Conservation (phyloP, 2,113 vertebrate species). For the Thamnophis sirtalis region DNA sequence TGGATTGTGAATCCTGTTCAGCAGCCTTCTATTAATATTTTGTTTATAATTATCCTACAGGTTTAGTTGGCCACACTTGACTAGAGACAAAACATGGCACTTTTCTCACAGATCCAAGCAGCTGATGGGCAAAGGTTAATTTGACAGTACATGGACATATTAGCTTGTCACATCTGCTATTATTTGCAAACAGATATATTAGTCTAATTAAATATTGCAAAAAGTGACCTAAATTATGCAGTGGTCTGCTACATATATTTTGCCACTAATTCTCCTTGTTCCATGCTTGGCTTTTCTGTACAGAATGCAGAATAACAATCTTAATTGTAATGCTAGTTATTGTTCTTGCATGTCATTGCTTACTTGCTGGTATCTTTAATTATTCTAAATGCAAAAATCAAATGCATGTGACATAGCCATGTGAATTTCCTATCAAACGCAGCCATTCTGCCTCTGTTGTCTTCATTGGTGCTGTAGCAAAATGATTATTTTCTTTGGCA, state of each 20-base stretch:
- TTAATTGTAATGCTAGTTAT: conserved; percentile 67
- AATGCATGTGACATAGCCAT: conserved; percentile 69
- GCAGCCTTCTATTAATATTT: conserved; percentile 83
- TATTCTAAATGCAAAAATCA: conserved; percentile 69
- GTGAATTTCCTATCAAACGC: conserved; percentile 68
- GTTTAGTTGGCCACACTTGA: conserved; percentile 75
- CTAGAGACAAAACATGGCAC: conserved; percentile 79
- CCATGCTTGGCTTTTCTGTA: conserved; percentile 65
- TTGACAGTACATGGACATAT: conserved; percentile 86
- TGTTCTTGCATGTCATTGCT: conserved; percentile 58
- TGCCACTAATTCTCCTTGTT: conserved; percentile 72
- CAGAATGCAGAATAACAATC: conserved; percentile 72
- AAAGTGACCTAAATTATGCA: conserved; percentile 81
- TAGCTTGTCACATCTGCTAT: conserved; percentile 92
- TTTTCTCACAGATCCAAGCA: conserved; percentile 91
- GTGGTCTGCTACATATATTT: conserved; percentile 70
- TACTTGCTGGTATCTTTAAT: conserved; percentile 67
- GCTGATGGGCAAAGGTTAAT: conserved; percentile 96
- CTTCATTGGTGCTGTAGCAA: conserved; percentile 63
- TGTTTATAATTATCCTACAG: conserved; percentile 88
- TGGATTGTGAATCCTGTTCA: conserved; percentile 52
- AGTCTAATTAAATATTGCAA: conserved; percentile 81
- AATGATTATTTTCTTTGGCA: conserved; percentile 79
- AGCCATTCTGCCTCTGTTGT: conserved; percentile 67
- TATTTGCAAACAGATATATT: conserved; percentile 93